Evolutionary conservation across 2,113 vertebrate species (phyloP).

Genomic region (Lota lota): DNA sequence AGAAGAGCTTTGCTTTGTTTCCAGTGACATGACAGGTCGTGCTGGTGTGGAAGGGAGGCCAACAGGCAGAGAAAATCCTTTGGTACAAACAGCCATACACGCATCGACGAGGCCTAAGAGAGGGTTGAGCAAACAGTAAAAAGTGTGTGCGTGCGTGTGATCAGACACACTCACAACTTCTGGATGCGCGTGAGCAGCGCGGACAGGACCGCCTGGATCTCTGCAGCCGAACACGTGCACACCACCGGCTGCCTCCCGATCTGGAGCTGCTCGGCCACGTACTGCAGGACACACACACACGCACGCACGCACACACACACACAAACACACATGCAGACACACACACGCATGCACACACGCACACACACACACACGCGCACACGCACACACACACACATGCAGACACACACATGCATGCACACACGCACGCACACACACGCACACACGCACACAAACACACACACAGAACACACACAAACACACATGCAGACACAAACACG

Average conservation of each 20-base stretch:
- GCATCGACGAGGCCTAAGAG: no score
- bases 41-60: no score
- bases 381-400: constrained; percentile 21
- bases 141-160: neutral
- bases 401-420: constrained; percentile 1
- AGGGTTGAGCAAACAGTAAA: neutral
- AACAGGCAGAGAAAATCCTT: neutral
- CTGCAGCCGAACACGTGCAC: constrained; percentile 82
- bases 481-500: constrained; percentile 43
- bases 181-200: constrained; percentile 87
- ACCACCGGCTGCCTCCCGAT: constrained; percentile 84
- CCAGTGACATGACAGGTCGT: no score
- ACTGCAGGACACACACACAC: constrained; percentile 62
- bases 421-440: constrained; percentile 12
- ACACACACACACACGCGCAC: constrained; percentile 21
- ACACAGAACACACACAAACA: constrained; percentile 13
- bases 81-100: no score
- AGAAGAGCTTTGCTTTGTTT: no score
- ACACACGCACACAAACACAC: constrained; percentile 30
- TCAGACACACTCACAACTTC: constrained; percentile 82
- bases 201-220: constrained; percentile 85
- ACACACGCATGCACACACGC: constrained; percentile 27
- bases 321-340: constrained; percentile 10
- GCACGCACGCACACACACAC: constrained; percentile 27
- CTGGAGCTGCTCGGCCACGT: constrained; percentile 83